Base-by-base conservation (phyloP, 2,797 vertebrate genomes). In the Enteromius anoplus region DNA sequence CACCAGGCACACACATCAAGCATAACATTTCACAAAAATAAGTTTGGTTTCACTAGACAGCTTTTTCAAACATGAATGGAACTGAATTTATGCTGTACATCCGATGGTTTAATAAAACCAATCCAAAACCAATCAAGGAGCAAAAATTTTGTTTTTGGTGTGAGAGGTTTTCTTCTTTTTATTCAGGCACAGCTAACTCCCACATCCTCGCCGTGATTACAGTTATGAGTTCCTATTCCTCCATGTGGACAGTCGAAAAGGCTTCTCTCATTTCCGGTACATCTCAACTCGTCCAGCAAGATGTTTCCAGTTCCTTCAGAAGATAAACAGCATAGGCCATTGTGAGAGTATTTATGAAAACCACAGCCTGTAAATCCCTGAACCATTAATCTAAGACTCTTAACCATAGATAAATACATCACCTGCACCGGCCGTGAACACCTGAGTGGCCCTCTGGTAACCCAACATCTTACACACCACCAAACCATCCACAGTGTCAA, bases 401-500 rank as follows among this genome's bases (percentile, higher is more conserved):
- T 62, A 66, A 21, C 17, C 21, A 60, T 11, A 78, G 29, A 34
- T 10, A 5, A 45, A 58, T 55, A 23, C 14, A 21, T 93, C 86
- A 98, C 97, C 96, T 80, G 70, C 0, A 14, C 0, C 0, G 1
- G 91, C 88, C 0, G 23, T 89, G 85, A 29, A 91, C 51, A 62
- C 0, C 0, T 29, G 0, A 0, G 0, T 0, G 0, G 86, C 91
- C 0, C 0, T 15, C 1, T 0, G 81, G 89, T 89, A 97, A 1
- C 95, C 96, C 82, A 97, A n/a, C 95, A 96, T 97, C 83, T 68
- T 92, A 86, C 97, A 98, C 90, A 97, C 88, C 1, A 97, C 96
- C 0, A 1, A 68, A 0, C 90, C 95, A 0, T 97, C 96, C 0
- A 21, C 0, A 0, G 0, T 0, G 45, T 89, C 88, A 87, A 97